Evolutionary conservation across 2,797 vertebrate genomes (phyloP).

Genomic region (Chelidonichthys spinosus): DNA sequence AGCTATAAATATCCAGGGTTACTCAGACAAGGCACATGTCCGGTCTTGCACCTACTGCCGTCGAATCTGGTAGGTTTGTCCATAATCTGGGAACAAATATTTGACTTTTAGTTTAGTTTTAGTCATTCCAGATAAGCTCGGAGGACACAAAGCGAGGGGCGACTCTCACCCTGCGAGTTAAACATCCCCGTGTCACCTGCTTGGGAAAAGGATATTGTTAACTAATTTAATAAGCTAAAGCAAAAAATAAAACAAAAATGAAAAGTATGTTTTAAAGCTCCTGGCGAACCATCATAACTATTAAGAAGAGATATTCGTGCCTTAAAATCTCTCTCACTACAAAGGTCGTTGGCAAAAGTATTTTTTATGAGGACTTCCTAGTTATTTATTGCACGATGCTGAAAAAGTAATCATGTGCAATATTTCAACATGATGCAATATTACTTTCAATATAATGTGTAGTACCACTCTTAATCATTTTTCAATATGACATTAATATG

Average conservation of each 20-base stretch:
- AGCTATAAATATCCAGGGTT: slow-evolving; percentile 50
- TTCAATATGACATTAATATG: no score
- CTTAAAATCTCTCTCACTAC: background rate
- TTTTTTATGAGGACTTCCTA: no score
- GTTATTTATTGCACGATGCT: no score
- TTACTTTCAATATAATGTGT: no score
- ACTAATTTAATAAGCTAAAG: background rate
- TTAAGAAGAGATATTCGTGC: background rate
- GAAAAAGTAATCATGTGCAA: no score
- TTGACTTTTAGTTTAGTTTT: slow-evolving; percentile 52
- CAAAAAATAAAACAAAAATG: background rate
- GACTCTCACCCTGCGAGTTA: background rate
- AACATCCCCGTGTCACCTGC: background rate
- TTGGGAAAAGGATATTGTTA: background rate
- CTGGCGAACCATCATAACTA: background rate
- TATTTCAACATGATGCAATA: no score
- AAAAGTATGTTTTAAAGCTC: no score
- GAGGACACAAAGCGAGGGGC: background rate
- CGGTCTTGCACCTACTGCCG: background rate
- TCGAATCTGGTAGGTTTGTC: slow-evolving; percentile 11
- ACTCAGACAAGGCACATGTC: slow-evolving; percentile 42
- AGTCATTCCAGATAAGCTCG: slow-evolving; percentile 33
- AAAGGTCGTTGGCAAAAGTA: background rate
- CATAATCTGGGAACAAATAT: slow-evolving; percentile 54
- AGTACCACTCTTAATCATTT: no score